Percentiles rank a stretch among this genome's conserved stretches.
These are phyloP conservation scores for Invenusta paracnida DNA, from an alignment of 2,888 invertebrate genomes.

Conservation along the genomic window DNA sequence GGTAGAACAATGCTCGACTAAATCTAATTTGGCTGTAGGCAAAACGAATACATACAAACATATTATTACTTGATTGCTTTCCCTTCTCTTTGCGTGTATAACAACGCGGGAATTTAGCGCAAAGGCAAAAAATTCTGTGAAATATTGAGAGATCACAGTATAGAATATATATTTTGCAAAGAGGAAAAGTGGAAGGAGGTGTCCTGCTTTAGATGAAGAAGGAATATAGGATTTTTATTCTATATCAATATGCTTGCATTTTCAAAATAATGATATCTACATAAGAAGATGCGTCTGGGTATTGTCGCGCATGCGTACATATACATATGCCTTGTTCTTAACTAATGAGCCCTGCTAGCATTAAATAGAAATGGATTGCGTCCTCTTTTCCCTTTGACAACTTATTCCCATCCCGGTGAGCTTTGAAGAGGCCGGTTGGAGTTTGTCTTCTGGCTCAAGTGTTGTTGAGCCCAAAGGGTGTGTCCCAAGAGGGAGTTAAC, in stretches of 20 bases:
- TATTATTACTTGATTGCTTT: conserved; percentile 20
- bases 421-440: not conserved
- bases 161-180: too few species aligned
- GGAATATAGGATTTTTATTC: not conserved
- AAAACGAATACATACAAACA: not conserved
- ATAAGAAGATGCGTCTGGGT: not conserved
- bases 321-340: not conserved
- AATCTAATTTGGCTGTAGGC: not conserved
- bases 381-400: not conserved
- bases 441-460: not conserved
- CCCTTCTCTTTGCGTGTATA: not conserved
- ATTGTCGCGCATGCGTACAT: too few species aligned
- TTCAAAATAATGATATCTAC: not conserved
- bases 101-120: too few species aligned
- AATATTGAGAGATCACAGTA: not conserved
- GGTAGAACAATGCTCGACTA: not conserved
- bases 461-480: not conserved
- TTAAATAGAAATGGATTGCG: not conserved
- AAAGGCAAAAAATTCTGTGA: not conserved
- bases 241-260: not conserved
- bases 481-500: not conserved
- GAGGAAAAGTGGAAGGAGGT: not conserved
- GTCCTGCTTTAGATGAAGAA: too few species aligned
- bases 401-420: not conserved
- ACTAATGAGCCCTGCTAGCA: not conserved